Evolutionary conservation across 2,113 vertebrate genomes (phyloP), one percentile per base, ranked within the genome.

Genomic region (Dascyllus trimaculatus): DNA sequence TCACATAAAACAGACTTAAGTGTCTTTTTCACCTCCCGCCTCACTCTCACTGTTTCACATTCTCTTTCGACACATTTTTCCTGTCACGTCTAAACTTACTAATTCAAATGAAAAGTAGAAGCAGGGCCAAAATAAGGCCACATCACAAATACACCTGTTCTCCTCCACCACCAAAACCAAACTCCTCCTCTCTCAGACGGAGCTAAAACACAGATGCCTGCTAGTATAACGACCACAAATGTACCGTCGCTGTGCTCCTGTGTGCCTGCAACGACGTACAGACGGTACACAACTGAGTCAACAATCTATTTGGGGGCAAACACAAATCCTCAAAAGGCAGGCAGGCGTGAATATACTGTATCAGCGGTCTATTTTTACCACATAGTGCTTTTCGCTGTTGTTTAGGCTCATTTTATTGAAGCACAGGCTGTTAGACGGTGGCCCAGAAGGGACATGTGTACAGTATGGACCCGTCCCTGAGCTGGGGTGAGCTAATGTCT

Each of bases 341-440:
- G 48, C 74, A 68, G 22, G 51, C 56, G 2, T 78, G 65, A 76
- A 73, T 62, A 40, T 62, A 75, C 72, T 75, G 72, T 67, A 75
- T 71, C 78, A 74, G 75, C 54, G 4, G 78, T 75, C 62, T 82
- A 62, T 75, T 90, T 88, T 80, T 78, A 84, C 69, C 69, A 57
- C 82, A 67, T 73, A 67, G 60, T 51, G 66, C 57, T 48, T 66
- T 71, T 78, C 26, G 5, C 60, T 71, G 73, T 84, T 73, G 59
- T 81, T 56, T 70, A 18, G 51, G 64, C 48, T 29, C 4, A 32
- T 71, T 73, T 58, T n/a, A 32, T 32, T 81, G 71, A 29, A 10
- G 26, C 32, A 8, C 71, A 65, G 45, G 32, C 69, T 85, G 72
- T 68, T 79, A 49, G 79, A 90, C 45, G 54, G 66, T 11, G 61